phyloP scores from a whole-genome alignment of 2,113 vertebrate genomes.

The Capreolus pygargus region DNA sequence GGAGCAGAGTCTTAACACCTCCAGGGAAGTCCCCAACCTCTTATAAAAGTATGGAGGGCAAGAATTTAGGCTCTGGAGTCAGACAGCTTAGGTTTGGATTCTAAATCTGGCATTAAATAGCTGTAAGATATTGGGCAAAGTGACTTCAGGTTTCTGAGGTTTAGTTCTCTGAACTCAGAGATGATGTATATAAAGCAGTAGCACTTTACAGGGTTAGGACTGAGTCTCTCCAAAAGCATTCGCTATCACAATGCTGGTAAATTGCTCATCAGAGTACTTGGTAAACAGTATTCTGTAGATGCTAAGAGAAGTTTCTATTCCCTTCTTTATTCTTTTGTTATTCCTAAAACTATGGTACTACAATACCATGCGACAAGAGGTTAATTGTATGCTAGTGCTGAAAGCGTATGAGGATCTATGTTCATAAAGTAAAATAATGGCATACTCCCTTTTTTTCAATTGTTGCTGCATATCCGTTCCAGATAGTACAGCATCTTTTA shows the following conservation, averaged over 20 bases:
- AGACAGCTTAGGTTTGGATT: not conserved
- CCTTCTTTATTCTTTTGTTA: not conserved
- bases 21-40: not conserved
- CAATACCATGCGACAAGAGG: not conserved
- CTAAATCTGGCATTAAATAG: not conserved
- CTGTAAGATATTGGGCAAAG: not conserved
- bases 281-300: not conserved
- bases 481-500: not conserved
- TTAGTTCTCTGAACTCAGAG: not conserved
- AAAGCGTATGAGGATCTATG: not conserved
- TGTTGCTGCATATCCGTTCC: not conserved
- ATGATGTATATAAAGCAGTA: not conserved
- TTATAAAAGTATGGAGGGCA: not conserved
- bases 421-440: not conserved
- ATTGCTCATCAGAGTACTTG: not conserved
- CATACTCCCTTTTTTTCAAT: not conserved
- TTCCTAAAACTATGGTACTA: not conserved
- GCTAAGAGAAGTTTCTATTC: not conserved
- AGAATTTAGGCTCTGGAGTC: not conserved
- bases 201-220: not conserved
- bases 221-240: not conserved
- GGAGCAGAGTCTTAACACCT: not conserved
- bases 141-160: not conserved
- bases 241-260: not conserved
- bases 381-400: not conserved